Evolutionary conservation across 2,888 invertebrate species (phyloP), one percentile per base, ranked within the genome.

Genomic region (Hirtodrosophila alboralis): DNA sequence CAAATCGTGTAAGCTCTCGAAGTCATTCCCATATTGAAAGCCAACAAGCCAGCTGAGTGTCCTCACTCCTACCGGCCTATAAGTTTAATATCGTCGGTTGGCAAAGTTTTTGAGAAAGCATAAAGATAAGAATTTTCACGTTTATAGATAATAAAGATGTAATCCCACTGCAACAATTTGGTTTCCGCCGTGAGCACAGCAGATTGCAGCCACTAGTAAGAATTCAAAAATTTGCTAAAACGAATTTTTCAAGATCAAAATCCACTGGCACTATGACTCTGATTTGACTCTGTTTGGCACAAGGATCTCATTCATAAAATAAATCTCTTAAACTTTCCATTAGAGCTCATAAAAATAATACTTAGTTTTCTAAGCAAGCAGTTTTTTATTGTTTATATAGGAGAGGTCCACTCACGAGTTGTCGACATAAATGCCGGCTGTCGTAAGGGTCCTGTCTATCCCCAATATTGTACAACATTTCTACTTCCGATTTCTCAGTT

Each of bases 41-140:
- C 31, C 7, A 31, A 31, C 8, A 31, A 31, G 13, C 30, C 30
- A n/a, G n/a, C n/a, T n/a, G n/a, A n/a, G n/a, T n/a, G n/a, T n/a
- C n/a, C n/a, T n/a, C n/a, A n/a, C n/a, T 3, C 31, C 7, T 31
- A 31, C 13, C 31, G 31, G 12, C 13, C 33, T 33, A 33, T 33
- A 33, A 33, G 33, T 33, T 9, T 31, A 1, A 13, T 31, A 13
- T 31, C 14, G 5, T 31, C 31, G 8, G 13, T 13, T 5, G 14
- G 31, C 13, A 31, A 31, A 31, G 8, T 31, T 5, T 3, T 31
- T 3, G 33, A 33, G 14, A 14, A 9, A 33, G 14, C 14, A 3
- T 14, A 9, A 3, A 33, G 13, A 31, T 3, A 10, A 31, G 12
- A 3, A 31, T 13, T 31, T n/a, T n/a, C n/a, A n/a, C n/a, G n/a